Base-by-base conservation (phyloP, 2,888 invertebrate genomes). In the Pogonocherus hispidulus region DNA sequence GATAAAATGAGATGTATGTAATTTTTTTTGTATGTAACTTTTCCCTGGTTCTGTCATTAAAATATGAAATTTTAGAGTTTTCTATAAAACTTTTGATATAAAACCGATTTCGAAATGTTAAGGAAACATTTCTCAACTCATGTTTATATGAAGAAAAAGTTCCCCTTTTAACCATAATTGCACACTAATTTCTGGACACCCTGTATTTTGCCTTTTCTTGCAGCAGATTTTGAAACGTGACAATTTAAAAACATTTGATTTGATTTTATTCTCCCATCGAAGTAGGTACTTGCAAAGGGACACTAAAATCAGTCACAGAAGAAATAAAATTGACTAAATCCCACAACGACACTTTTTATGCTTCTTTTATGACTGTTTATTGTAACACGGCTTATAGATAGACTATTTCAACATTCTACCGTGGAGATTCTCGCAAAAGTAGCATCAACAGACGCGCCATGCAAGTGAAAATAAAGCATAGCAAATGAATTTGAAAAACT, bases 311-410 rank as follows among this genome's bases (percentile, higher is more conserved):
- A 52, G 52, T 52, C 8, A 16, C 16, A 27, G 27, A 16, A 3
- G 16, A 16, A 32, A 18, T 32, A 22, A 49, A 23, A 49, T 49
- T 18, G 23, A 49, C 5, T 22, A 22, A 11, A 32, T 32, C 18
- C 27, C 52, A 11, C 16, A 52, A 52, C 22, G 52, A 35, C 52
- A 32, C 6, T 52, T 52, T 52, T 52, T 52, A 52, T 52, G 32
- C 27, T 32, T 32, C n/a, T 52, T 52, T 52, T 35, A 52, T 52
- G n/a, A 32, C 52, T 32, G 16, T 52, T 52, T 32, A 32, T 23
- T 32, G 16, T 32, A 16, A 52, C 32, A 16, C 18, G 14, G 22
- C 18, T 32, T 27, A 52, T 16, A 16, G 4, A 52, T 16, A 16
- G 4, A 8, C 32, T 8, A 8, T 32, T 11, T 52, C 18, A 32